Evolutionary conservation across 2,113 vertebrate genomes (phyloP).

Genomic region (Antechinus flavipes): DNA sequence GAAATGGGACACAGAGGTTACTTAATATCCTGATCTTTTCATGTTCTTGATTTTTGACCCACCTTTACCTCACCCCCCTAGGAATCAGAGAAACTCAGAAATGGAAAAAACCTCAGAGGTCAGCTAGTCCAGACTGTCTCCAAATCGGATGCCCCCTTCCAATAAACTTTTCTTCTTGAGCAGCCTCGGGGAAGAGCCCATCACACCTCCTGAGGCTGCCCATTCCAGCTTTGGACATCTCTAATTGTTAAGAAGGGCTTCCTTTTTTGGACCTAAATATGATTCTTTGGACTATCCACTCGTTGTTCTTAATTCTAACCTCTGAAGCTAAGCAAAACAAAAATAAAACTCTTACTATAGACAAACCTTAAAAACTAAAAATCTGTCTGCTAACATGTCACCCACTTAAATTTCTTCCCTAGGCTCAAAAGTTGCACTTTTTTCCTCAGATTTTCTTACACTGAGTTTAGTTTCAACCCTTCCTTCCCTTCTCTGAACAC

Average conservation of each 20-base stretch:
- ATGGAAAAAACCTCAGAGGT: background rate
- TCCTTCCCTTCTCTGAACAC: background rate
- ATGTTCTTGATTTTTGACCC: background rate
- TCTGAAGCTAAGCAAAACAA: background rate
- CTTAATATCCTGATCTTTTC: background rate
- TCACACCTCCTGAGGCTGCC: background rate
- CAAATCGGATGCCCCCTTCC: background rate
- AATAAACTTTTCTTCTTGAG: background rate
- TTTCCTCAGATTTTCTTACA: background rate
- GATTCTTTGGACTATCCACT: background rate
- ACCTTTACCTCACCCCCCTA: background rate
- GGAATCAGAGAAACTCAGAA: background rate
- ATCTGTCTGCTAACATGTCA: background rate
- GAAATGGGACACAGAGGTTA: background rate
- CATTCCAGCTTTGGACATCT: background rate
- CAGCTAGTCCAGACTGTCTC: background rate
- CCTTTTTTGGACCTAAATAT: background rate
- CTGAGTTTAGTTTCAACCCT: background rate
- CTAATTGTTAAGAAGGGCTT: background rate
- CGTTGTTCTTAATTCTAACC: background rate
- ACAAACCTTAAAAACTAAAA: background rate
- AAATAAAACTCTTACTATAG: background rate
- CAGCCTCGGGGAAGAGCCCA: background rate
- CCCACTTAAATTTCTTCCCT: background rate
- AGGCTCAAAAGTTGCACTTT: background rate